These are phyloP conservation scores for Lamellibrachia satsuma DNA, from an alignment of 2,888 invertebrate genomes.

Conservation along the genomic window DNA sequence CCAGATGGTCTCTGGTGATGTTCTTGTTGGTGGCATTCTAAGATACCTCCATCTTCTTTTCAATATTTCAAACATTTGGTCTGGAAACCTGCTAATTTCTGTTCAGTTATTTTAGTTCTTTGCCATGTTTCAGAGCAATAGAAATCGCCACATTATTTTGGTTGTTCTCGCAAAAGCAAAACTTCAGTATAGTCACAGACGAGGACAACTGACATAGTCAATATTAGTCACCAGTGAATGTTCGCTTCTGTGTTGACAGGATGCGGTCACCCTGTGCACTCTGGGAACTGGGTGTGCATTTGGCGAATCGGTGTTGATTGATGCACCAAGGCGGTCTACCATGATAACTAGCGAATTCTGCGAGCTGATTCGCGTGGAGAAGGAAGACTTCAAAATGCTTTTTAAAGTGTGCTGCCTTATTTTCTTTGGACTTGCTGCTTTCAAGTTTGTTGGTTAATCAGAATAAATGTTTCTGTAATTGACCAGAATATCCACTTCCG, in stretches of 20 bases:
- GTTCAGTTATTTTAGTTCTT: too few relatives aligned
- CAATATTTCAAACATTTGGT: too few relatives aligned
- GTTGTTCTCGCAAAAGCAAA: too few relatives aligned
- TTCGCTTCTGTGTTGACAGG: slow-evolving; percentile 68
- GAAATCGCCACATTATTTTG: too few relatives aligned
- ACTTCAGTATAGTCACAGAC: neutral
- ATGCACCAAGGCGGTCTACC: slow-evolving; percentile 77
- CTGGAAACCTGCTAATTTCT: too few relatives aligned
- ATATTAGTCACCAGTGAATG: neutral
- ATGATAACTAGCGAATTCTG: slow-evolving; percentile 79
- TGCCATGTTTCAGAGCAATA: too few relatives aligned
- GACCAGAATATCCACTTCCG: neutral
- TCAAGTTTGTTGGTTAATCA: neutral
- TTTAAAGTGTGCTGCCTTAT: slow-evolving; percentile 75
- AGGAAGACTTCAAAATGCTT: slow-evolving; percentile 79
- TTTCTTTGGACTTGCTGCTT: neutral
- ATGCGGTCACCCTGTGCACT: slow-evolving; percentile 75
- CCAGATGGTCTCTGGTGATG: too few relatives aligned
- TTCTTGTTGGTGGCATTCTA: too few relatives aligned
- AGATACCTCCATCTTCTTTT: too few relatives aligned
- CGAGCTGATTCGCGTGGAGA: slow-evolving; percentile 79
- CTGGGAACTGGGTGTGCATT: slow-evolving; percentile 80
- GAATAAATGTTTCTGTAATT: neutral
- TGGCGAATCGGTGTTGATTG: slow-evolving; percentile 79
- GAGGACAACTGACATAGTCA: neutral